Conservation (phyloP, 2,888 invertebrate species). For the Eilema caniola region DNA sequence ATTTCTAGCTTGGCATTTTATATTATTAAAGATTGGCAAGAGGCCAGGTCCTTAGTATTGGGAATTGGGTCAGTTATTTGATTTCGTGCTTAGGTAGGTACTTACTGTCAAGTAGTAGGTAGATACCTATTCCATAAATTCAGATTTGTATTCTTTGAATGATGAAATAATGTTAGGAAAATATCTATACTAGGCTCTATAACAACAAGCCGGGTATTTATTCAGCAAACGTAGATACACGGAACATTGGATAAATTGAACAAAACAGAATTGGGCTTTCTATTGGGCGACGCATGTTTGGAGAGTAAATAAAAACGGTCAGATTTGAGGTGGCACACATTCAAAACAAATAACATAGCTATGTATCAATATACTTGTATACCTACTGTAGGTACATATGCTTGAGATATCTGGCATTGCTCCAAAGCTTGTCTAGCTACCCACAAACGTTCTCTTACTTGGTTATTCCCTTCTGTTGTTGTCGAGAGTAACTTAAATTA, state of each 20-base stretch:
- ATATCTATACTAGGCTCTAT: conserved; percentile 16
- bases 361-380: conserved; percentile 51
- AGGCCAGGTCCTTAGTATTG: conserved; percentile 67
- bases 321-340: conserved; percentile 61
- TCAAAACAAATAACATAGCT: conserved; percentile 64
- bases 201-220: conserved; percentile 29
- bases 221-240: conserved; percentile 29
- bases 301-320: conserved; percentile 59
- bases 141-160: conserved; percentile 38
- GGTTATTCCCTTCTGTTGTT: conserved; percentile 70
- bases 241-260: conserved; percentile 29
- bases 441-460: conserved; percentile 65
- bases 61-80: conserved; percentile 53
- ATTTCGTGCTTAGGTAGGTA: conserved; percentile 42
- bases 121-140: conserved; percentile 40
- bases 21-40: conserved; percentile 75
- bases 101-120: conserved; percentile 49
- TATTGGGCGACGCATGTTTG: conserved; percentile 42
- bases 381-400: conserved; percentile 48
- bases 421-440: conserved; percentile 68
- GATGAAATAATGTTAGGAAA: conserved; percentile 5
- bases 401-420: conserved; percentile 69
- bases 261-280: conserved; percentile 36
- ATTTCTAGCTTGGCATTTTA: conserved; percentile 72
- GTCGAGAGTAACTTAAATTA: conserved; percentile 68